These are phyloP conservation scores for Accipiter cooperii DNA, from an alignment of 2,113 vertebrate genomes.

Conservation along the genomic window DNA sequence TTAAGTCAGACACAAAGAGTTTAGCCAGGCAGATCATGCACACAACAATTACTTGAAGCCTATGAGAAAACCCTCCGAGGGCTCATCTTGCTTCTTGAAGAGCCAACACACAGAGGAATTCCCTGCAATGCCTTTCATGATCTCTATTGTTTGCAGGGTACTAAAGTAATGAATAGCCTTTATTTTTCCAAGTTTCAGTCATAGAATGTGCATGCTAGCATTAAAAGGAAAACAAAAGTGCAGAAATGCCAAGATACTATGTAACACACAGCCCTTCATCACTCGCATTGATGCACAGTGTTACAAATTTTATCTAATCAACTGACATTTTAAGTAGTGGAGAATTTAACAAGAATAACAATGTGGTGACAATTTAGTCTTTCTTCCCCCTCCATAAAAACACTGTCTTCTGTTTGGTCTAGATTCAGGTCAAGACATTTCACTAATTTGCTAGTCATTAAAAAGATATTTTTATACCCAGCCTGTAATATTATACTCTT, in stretches of 20 bases:
- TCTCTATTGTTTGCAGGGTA: constrained; percentile 25
- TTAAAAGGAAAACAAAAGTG: constrained; percentile 61
- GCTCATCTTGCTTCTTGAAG: constrained; percentile 24
- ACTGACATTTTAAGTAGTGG: constrained; percentile 65
- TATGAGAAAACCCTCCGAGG: constrained; percentile 13
- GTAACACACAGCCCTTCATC: constrained; percentile 42
- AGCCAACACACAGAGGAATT: constrained; percentile 37
- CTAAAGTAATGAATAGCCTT: constrained; percentile 60
- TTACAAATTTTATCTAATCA: constrained; percentile 73
- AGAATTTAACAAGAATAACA: constrained; percentile 75
- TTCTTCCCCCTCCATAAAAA: constrained; percentile 72
- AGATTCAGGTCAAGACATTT: constrained; percentile 81
- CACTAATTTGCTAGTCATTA: constrained; percentile 87
- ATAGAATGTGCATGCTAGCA: constrained; percentile 5
- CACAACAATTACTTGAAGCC: constrained; percentile 47
- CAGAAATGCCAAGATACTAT: constrained; percentile 45
- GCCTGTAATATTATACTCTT: constrained; percentile 84
- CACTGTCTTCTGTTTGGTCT: constrained; percentile 78
- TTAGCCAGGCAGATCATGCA: constrained; percentile 52
- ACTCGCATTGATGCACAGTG: constrained; percentile 47
- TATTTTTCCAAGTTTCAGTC: constrained; percentile 50
- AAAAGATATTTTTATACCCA: constrained; percentile 86
- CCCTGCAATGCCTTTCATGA: constrained; percentile 46
- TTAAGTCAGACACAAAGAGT: constrained; percentile 37
- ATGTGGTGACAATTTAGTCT: constrained; percentile 73